These are phyloP conservation scores for Cichlasoma orientale DNA, from an alignment of 2,797 vertebrate species.

Conservation along the genomic window DNA sequence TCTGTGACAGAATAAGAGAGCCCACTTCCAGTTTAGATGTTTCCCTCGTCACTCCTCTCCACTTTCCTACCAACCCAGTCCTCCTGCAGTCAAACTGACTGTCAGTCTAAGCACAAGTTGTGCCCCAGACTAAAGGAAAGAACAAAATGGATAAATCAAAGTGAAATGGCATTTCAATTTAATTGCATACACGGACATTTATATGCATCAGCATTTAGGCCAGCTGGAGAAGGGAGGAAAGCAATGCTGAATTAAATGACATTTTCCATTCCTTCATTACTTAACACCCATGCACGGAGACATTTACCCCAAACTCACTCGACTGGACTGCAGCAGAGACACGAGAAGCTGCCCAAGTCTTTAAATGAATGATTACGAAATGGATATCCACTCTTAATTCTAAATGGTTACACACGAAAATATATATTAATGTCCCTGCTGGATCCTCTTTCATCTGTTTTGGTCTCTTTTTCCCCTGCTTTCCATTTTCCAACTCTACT, in stretches of 20 bases:
- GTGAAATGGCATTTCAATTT: constrained; percentile 67
- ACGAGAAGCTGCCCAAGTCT: constrained; percentile 22
- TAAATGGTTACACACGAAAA: constrained; percentile 31
- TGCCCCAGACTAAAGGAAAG: constrained; percentile 43
- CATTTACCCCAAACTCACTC: constrained; percentile 12
- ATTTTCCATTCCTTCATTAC: constrained; percentile 76
- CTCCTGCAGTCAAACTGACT: constrained; percentile 49
- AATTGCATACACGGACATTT: constrained; percentile 75
- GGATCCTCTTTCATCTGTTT: constrained; percentile 21
- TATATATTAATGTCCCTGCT: constrained; percentile 15
- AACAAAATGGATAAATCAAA: constrained; percentile 60
- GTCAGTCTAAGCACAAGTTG: constrained; percentile 33
- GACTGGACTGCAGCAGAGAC: constrained; percentile 22
- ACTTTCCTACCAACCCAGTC: constrained; percentile 27
- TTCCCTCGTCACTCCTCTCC: constrained; percentile 7
- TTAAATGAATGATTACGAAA: constrained; percentile 40
- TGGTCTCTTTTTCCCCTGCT: constrained; percentile 17
- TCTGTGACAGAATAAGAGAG: constrained; percentile 36
- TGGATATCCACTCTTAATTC: constrained; percentile 31
- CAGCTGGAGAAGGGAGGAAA: constrained; percentile 63
- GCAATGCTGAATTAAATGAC: constrained; percentile 54
- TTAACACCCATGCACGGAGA: constrained; percentile 43
- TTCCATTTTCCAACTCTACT: constrained; percentile 38
- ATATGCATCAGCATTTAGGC: constrained; percentile 48
- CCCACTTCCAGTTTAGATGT: constrained; percentile 14